These are phyloP conservation scores for Hylaeus anthracinus DNA, from an alignment of 1,140 invertebrate species.

Conservation along the genomic window DNA sequence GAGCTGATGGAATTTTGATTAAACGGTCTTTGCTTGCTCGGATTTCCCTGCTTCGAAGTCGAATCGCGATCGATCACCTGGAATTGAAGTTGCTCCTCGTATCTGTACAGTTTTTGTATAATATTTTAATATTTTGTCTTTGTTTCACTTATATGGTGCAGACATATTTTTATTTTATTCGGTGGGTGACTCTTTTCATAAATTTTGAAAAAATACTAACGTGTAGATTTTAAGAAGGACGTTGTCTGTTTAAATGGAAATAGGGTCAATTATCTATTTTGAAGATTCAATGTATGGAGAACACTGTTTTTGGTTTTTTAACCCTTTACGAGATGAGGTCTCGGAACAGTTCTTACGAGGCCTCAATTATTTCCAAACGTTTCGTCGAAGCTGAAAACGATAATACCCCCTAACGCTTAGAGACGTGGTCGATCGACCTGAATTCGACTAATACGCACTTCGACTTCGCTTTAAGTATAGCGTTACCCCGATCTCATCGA, in stretches of 20 bases:
- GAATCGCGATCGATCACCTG: no score
- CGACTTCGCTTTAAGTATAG: constrained; percentile 40
- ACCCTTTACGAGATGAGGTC: no score
- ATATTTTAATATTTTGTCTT: background rate
- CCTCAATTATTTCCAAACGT: constrained; percentile 26
- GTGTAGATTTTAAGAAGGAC: no score
- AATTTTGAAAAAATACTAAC: no score
- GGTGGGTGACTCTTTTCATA: no score
- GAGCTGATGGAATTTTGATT: background rate
- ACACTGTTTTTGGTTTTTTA: no score
- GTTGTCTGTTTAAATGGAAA: no score
- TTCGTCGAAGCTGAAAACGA: constrained; percentile 22
- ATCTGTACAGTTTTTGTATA: background rate
- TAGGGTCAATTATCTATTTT: no score
- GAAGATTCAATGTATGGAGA: no score
- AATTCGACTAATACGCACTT: constrained; percentile 36
- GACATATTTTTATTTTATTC: no score
- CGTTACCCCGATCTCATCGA: constrained; percentile 20
- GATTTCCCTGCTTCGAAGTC: no score
- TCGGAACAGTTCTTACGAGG: background rate
- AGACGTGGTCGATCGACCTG: constrained; percentile 1
- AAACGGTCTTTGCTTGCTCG: background rate
- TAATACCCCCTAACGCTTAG: constrained; percentile 21
- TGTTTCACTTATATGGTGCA: no score
- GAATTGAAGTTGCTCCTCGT: background rate